Evolutionary conservation across 2,888 invertebrate genomes (phyloP).

Genomic region (Trissonchulus latispiculum): DNA sequence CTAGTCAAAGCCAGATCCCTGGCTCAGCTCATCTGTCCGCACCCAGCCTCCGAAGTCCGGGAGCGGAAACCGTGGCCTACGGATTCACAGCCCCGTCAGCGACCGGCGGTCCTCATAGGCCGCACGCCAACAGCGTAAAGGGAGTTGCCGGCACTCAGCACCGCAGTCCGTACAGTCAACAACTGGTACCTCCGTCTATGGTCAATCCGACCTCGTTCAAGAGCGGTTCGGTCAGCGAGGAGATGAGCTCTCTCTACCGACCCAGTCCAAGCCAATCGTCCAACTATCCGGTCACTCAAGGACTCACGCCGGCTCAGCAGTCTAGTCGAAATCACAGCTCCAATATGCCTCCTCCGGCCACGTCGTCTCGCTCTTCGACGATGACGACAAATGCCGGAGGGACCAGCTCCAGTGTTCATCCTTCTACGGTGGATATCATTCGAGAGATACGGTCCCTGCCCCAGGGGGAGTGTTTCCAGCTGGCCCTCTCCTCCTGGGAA

Average conservation of each 20-base stretch:
- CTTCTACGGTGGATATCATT: neutral
- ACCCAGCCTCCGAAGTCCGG: neutral
- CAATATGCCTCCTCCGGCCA: neutral
- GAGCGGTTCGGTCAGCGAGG: neutral
- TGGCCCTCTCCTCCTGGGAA: constrained; percentile 22
- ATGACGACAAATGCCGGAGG: neutral
- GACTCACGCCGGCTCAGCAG: neutral
- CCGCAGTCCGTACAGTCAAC: neutral
- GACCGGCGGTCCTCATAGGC: neutral
- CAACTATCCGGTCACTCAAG: neutral
- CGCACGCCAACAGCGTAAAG: neutral
- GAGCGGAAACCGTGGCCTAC: neutral
- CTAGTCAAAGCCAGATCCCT: neutral
- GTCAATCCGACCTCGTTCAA: neutral
- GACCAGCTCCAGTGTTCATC: neutral
- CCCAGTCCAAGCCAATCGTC: neutral
- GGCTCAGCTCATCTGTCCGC: neutral
- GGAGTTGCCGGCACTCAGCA: neutral
- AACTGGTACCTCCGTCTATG: neutral
- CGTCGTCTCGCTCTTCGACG: neutral
- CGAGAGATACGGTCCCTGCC: constrained; percentile 22
- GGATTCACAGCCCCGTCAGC: neutral
- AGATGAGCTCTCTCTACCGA: neutral
- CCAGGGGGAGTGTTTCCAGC: constrained; percentile 22
- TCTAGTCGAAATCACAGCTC: neutral